Conservation (phyloP, 2,113 vertebrate species). For the Hippocampus mohnikei region DNA sequence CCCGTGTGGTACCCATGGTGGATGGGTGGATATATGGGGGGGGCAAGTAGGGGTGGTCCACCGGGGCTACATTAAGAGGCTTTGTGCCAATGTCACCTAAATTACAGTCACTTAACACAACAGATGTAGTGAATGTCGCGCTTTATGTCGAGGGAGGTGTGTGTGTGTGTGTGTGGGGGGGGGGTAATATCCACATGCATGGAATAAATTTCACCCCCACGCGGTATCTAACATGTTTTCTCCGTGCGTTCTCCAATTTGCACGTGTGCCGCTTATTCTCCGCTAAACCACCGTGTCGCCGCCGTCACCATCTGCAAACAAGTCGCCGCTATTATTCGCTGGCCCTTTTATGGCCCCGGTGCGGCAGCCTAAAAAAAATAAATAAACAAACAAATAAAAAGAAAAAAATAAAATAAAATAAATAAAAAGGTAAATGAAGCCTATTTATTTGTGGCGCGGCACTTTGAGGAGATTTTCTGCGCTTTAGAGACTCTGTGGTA, state of each 20-base stretch:
- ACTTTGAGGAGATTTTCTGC: slow-evolving; percentile 70
- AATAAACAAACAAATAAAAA: background rate
- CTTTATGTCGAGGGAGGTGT: slow-evolving; percentile 40
- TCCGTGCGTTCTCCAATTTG: slow-evolving; percentile 62
- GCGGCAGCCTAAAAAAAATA: slow-evolving; percentile 16
- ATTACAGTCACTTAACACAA: slow-evolving; percentile 99
- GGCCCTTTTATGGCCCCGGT: slow-evolving; percentile 57
- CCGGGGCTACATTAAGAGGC: slow-evolving; percentile 94
- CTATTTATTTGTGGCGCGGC: slow-evolving; percentile 69
- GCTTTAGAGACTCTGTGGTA: slow-evolving; percentile 68
- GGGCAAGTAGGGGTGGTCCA: slow-evolving; percentile 71
- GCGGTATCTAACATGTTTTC: slow-evolving; percentile 67
- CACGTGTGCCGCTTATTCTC: slow-evolving; percentile 56
- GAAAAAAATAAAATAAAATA: background rate
- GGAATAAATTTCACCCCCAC: slow-evolving; percentile 67
- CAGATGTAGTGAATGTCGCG: slow-evolving; percentile 97
- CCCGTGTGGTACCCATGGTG: slow-evolving; percentile 87
- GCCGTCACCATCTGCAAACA: slow-evolving; percentile 57
- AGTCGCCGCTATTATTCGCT: slow-evolving; percentile 63
- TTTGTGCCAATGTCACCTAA: slow-evolving; percentile 98
- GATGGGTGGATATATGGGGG: background rate
- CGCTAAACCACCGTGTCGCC: slow-evolving; percentile 60
- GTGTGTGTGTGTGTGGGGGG: no score
- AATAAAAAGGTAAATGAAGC: slow-evolving; percentile 57
- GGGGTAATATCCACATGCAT: slow-evolving; percentile 73